Percentiles rank a stretch among this genome's conserved stretches.
phyloP scores from a whole-genome alignment of 2,888 invertebrate species.

The Pomacea canaliculata region DNA sequence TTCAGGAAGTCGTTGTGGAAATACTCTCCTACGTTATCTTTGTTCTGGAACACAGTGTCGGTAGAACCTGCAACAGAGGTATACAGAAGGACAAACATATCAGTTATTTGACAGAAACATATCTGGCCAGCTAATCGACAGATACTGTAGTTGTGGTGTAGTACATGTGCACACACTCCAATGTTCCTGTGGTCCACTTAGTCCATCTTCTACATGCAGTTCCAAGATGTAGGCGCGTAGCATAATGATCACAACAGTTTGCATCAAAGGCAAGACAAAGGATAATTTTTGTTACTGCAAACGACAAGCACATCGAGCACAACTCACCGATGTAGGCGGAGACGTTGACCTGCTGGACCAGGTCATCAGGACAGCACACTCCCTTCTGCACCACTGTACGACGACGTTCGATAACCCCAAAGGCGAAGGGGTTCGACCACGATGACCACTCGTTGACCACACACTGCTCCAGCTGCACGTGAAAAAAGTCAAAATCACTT shows the following conservation, averaged over 20 bases:
- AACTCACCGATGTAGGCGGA: constrained; percentile 15
- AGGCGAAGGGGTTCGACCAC: constrained; percentile 20
- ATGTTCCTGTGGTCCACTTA: too few relatives aligned
- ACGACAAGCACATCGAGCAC: background rate
- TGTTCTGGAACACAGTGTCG: constrained; percentile 1
- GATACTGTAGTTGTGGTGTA: too few relatives aligned
- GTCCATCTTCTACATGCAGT: too few relatives aligned
- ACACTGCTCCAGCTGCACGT: constrained; percentile 12
- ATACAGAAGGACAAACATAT: background rate
- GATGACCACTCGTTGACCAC: constrained; percentile 24
- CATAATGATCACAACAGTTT: too few relatives aligned
- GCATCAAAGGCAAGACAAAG: too few relatives aligned
- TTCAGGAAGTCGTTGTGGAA: constrained; percentile 6
- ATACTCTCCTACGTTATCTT: background rate
- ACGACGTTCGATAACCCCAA: constrained; percentile 20
- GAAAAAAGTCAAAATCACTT: too few relatives aligned
- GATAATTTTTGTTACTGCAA: too few relatives aligned
- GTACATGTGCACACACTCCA: too few relatives aligned
- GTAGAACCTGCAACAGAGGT: background rate
- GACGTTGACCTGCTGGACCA: constrained; percentile 23
- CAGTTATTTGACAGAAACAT: too few relatives aligned
- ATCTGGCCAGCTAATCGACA: too few relatives aligned
- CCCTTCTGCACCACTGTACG: constrained; percentile 17
- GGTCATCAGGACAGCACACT: constrained; percentile 22
- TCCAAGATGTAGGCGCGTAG: too few relatives aligned